Evolutionary conservation across 2,797 vertebrate genomes (phyloP).

Genomic region (Schizopygopsis malacanthus): DNA sequence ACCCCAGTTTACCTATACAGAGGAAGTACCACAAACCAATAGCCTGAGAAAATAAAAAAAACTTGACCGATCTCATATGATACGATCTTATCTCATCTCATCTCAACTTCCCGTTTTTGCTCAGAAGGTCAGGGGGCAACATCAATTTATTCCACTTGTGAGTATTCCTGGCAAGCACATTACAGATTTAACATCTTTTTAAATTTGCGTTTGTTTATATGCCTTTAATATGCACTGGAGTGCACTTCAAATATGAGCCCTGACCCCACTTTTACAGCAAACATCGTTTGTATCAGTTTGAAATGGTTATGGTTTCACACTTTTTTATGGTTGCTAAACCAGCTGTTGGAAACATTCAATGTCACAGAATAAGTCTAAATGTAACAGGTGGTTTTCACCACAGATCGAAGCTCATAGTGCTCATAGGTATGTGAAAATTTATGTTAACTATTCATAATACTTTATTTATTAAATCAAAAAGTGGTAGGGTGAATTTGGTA

Average conservation of each 20-base stretch:
- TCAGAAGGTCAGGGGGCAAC: constrained; percentile 17
- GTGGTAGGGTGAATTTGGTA: no score
- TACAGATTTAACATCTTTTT: neutral
- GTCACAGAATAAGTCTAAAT: constrained; percentile 11
- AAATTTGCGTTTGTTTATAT: neutral
- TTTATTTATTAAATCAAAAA: neutral
- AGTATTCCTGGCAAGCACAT: constrained; percentile 16
- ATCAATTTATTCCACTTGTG: neutral
- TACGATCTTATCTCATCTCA: constrained; percentile 27
- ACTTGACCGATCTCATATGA: neutral
- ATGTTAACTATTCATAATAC: neutral
- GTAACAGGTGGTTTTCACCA: constrained; percentile 5
- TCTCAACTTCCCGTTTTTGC: neutral
- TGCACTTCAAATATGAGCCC: neutral
- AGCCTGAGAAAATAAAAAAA: constrained; percentile 15
- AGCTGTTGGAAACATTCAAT: neutral
- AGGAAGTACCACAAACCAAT: constrained; percentile 53
- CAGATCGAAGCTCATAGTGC: neutral
- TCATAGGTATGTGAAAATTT: neutral
- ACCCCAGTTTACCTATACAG: constrained; percentile 28
- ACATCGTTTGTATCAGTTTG: neutral
- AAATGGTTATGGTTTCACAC: constrained; percentile 34
- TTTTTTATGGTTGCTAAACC: neutral
- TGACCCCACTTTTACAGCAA: neutral
- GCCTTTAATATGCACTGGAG: neutral